Conservation (phyloP, 1,140 invertebrate genomes). For the Bathynomus jamesi region DNA sequence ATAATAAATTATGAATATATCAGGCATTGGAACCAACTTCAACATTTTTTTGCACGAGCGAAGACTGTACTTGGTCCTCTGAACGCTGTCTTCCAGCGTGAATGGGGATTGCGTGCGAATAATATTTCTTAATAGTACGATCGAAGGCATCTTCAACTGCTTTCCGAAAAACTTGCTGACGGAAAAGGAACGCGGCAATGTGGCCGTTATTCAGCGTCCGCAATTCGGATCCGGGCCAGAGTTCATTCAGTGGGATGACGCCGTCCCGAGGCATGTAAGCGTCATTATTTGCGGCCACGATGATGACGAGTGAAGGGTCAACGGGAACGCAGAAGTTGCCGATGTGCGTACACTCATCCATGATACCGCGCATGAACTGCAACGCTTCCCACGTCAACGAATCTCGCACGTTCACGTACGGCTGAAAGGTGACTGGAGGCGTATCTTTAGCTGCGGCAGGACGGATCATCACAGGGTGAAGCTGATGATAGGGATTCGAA, state of each 20-base stretch:
- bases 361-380: constrained; percentile 93
- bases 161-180: constrained; percentile 73
- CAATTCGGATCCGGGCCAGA: constrained; percentile 87
- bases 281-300: constrained; percentile 62
- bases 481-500: not conserved
- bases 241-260: constrained; percentile 62
- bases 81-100: too few relatives aligned
- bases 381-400: constrained; percentile 55
- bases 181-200: constrained; percentile 77
- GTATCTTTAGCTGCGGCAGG: constrained; percentile 12
- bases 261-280: constrained; percentile 13
- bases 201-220: constrained; percentile 83
- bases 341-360: constrained; percentile 97
- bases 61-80: too few relatives aligned
- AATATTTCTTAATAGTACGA: not conserved
- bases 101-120: not conserved
- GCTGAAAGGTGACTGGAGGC: constrained; percentile 25
- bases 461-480: constrained; percentile 24
- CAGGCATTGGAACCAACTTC: too few relatives aligned
- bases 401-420: constrained; percentile 29
- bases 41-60: too few relatives aligned
- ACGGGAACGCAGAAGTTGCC: constrained; percentile 76
- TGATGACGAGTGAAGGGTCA: constrained; percentile 76
- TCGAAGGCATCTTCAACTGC: not conserved
- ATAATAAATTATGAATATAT: too few relatives aligned